Evolutionary conservation across 2,888 invertebrate genomes (phyloP).

Genomic region (Taenaris catops): DNA sequence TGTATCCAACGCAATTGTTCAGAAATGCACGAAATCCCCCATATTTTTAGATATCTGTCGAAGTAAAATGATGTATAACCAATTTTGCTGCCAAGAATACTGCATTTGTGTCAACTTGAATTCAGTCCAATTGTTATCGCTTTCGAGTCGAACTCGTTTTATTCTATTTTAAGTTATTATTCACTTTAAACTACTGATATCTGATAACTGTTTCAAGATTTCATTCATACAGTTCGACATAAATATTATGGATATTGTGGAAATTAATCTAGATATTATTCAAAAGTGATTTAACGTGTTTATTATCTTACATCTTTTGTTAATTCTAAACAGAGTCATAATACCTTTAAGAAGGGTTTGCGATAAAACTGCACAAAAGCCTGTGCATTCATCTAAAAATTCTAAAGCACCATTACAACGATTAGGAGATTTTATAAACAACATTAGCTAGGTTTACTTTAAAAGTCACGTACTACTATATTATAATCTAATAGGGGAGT

Average conservation of each 20-base stretch:
- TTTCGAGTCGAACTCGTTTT: slow-evolving; percentile 8
- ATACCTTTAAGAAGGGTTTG: too few relatives aligned
- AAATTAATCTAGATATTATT: too few relatives aligned
- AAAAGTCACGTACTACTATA: too few relatives aligned
- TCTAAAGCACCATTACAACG: too few relatives aligned
- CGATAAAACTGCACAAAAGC: too few relatives aligned
- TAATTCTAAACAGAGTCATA: too few relatives aligned
- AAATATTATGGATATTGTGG: too few relatives aligned
- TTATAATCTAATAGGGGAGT: too few relatives aligned
- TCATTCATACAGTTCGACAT: too few relatives aligned
- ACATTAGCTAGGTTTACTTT: too few relatives aligned
- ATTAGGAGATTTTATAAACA: neutral
- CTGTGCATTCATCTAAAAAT: neutral
- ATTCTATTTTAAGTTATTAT: slow-evolving; percentile 11
- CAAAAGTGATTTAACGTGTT: too few relatives aligned
- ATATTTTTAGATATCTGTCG: slow-evolving; percentile 16
- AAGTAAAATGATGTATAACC: slow-evolving; percentile 16
- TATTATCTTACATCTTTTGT: too few relatives aligned
- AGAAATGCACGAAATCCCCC: slow-evolving; percentile 9
- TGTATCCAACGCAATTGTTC: slow-evolving; percentile 10
- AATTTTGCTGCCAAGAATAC: slow-evolving; percentile 17
- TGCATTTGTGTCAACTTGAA: slow-evolving; percentile 19
- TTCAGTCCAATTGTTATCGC: slow-evolving; percentile 17
- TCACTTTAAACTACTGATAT: slow-evolving; percentile 7
- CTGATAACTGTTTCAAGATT: neutral